Evolutionary conservation across 2,888 invertebrate species (phyloP).

Genomic region (Pseudococcus viburni): DNA sequence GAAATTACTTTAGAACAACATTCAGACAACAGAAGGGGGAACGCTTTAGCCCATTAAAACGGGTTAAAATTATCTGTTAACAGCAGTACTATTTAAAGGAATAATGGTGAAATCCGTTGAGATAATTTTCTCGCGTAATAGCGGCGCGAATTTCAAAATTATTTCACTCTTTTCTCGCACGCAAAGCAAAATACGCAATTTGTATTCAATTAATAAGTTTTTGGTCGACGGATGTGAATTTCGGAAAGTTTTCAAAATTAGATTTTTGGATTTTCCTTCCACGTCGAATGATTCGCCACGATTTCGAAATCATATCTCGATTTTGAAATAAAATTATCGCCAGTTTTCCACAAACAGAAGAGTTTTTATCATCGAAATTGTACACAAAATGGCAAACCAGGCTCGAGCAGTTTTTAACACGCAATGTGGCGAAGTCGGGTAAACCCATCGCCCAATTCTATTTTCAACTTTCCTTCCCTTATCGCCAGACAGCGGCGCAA

Average conservation of each 20-base stretch:
- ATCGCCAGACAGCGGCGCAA: not conserved
- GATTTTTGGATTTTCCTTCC: not conserved
- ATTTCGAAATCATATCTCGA: not conserved
- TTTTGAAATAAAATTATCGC: not conserved
- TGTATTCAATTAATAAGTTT: conserved; percentile 18
- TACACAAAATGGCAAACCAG: not conserved
- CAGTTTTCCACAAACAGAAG: not conserved
- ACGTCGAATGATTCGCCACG: not conserved
- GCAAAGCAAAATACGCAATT: not conserved
- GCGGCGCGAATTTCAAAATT: not conserved
- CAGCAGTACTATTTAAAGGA: conserved; percentile 18
- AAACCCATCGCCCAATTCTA: not conserved
- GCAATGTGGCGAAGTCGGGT: not conserved
- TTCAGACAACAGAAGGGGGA: not conserved
- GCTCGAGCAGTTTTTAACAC: not conserved
- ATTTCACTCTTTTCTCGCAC: not conserved
- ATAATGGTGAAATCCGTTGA: conserved; percentile 36
- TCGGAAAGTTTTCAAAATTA: not conserved
- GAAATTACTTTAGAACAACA: conserved; percentile 32
- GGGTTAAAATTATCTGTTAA: conserved; percentile 58
- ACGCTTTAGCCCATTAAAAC: conserved; percentile 42
- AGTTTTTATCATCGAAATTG: not conserved
- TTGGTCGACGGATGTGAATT: not conserved
- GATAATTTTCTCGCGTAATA: conserved; percentile 26
- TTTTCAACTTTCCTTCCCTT: not conserved